Percentiles rank a stretch among this genome's conserved stretches.
phyloP scores from a whole-genome alignment of 2,888 invertebrate species.

The Heteromurus nitidus region DNA sequence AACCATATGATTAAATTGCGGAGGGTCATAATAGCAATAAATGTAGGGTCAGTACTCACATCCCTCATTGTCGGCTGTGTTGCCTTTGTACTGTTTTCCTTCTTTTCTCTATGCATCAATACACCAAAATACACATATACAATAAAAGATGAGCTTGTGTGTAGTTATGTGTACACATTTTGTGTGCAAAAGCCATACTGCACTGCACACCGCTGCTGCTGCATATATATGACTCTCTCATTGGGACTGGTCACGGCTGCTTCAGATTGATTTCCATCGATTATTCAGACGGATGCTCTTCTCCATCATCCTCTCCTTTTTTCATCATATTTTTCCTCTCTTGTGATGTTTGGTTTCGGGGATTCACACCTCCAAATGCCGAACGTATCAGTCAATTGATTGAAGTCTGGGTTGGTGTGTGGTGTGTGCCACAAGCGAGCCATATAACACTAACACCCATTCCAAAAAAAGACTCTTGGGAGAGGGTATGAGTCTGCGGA shows the following conservation, averaged over 20 bases:
- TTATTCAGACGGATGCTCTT: slow-evolving; percentile 42
- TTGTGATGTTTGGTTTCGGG: slow-evolving; percentile 43
- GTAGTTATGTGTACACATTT: slow-evolving; percentile 2
- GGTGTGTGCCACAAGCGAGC: not conserved
- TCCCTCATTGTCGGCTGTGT: slow-evolving; percentile 36
- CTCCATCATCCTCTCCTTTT: slow-evolving; percentile 17
- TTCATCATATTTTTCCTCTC: slow-evolving; percentile 21
- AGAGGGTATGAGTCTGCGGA: not conserved
- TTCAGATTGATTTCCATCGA: slow-evolving; percentile 60
- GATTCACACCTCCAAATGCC: slow-evolving; percentile 56
- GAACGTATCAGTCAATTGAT: slow-evolving; percentile 38
- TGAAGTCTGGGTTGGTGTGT: no score
- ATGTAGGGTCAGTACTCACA: slow-evolving; percentile 57
- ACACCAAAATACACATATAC: slow-evolving; percentile 12
- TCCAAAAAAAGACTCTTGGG: not conserved
- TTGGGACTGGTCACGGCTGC: slow-evolving; percentile 61
- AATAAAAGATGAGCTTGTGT: not conserved
- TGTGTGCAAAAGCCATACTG: slow-evolving; percentile 3
- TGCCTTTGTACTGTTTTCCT: slow-evolving; percentile 29
- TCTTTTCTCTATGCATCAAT: slow-evolving; percentile 1
- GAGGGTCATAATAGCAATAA: slow-evolving; percentile 38
- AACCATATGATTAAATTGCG: slow-evolving; percentile 49
- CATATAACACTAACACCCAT: slow-evolving; percentile 13
- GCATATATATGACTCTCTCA: slow-evolving; percentile 30
- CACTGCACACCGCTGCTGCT: not conserved